Percentiles rank a stretch among this genome's conserved stretches.
Evolutionary conservation across 1,140 invertebrate genomes (phyloP).

Genomic region (Camponotus pennsylvanicus): DNA sequence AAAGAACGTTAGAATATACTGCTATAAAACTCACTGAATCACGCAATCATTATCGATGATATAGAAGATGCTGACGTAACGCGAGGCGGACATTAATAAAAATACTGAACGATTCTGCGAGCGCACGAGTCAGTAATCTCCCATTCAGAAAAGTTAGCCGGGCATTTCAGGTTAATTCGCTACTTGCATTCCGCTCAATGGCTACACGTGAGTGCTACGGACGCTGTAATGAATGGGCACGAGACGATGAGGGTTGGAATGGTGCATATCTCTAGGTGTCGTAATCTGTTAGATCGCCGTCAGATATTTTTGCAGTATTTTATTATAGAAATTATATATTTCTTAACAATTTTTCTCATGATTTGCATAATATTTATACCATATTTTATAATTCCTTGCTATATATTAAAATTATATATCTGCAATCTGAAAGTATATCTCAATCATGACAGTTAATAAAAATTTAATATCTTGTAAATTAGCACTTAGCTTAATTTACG

Average conservation of each 20-base stretch:
- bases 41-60: slow-evolving; percentile 22
- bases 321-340: background rate
- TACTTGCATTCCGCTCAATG: slow-evolving; percentile 75
- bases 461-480: background rate
- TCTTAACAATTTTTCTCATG: background rate
- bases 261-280: slow-evolving; percentile 11
- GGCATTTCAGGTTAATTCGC: slow-evolving; percentile 78
- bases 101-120: slow-evolving; percentile 52
- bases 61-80: slow-evolving; percentile 28
- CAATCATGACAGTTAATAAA: background rate
- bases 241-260: slow-evolving; percentile 51
- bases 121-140: slow-evolving; percentile 72
- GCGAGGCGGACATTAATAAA: slow-evolving; percentile 24
- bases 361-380: background rate
- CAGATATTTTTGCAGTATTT: slow-evolving; percentile 1
- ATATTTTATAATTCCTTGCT: background rate
- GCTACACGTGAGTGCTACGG: slow-evolving; percentile 74
- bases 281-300: background rate
- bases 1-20: background rate
- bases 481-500: background rate
- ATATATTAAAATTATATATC: slow-evolving; percentile 6
- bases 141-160: slow-evolving; percentile 79
- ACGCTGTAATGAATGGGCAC: slow-evolving; percentile 75
- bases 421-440: background rate
- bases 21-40: slow-evolving; percentile 8